phyloP scores from a whole-genome alignment of 2,888 invertebrate species.

The Halocaridina rubra region DNA sequence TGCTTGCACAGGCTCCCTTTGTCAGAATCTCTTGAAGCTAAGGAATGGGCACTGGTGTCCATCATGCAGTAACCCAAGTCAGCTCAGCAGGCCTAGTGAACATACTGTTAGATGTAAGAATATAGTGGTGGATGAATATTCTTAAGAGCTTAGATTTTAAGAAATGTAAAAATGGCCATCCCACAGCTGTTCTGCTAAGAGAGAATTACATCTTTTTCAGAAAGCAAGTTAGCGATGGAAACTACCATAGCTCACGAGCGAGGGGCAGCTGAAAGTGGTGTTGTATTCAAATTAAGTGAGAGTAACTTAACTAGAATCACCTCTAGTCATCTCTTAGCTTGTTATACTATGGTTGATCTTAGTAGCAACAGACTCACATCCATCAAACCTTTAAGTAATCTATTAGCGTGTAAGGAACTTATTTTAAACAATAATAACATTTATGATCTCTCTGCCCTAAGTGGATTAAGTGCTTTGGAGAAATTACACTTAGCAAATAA shows the following conservation, averaged over 20 bases:
- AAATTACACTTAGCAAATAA: slow-evolving; percentile 29
- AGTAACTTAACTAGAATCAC: slow-evolving; percentile 19
- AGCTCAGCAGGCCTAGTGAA: too few relatives aligned
- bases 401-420: slow-evolving; percentile 30
- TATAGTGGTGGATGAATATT: too few relatives aligned
- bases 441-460: slow-evolving; percentile 14
- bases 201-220: slow-evolving; percentile 7
- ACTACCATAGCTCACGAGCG: slow-evolving; percentile 27
- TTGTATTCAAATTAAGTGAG: slow-evolving; percentile 12
- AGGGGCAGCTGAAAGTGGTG: background rate
- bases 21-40: too few relatives aligned
- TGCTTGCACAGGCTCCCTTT: too few relatives aligned
- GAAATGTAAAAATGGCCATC: too few relatives aligned
- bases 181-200: too few relatives aligned
- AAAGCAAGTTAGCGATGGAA: slow-evolving; percentile 45
- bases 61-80: too few relatives aligned
- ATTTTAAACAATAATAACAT: slow-evolving; percentile 34
- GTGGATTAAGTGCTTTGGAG: background rate
- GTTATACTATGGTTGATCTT: slow-evolving; percentile 5
- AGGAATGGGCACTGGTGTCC: too few relatives aligned
- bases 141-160: too few relatives aligned
- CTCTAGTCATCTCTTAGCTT: slow-evolving; percentile 34
- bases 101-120: too few relatives aligned
- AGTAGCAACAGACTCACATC: slow-evolving; percentile 28
- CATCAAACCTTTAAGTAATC: slow-evolving; percentile 14